Conservation (phyloP, 2,113 vertebrate species). For the Capreolus pygargus region DNA sequence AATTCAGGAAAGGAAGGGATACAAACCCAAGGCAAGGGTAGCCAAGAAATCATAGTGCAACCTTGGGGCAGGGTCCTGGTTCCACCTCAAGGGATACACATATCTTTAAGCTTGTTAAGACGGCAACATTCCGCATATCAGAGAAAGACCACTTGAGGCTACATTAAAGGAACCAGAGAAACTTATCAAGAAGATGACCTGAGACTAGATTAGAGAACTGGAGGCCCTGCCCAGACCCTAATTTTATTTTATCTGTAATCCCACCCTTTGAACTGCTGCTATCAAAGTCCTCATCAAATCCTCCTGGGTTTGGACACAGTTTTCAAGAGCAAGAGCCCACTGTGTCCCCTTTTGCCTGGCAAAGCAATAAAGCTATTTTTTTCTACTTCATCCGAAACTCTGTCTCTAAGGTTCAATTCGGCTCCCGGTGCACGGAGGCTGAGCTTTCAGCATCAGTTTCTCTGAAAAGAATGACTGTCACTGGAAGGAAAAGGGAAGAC, state of each 20-base stretch:
- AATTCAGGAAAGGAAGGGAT: not conserved
- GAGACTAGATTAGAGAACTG: not conserved
- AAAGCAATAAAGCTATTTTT: not conserved
- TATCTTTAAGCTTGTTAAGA: not conserved
- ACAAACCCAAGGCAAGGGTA: not conserved
- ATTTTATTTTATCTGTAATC: not conserved
- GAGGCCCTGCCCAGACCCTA: not conserved
- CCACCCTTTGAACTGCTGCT: not conserved
- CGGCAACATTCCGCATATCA: not conserved
- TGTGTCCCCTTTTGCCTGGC: not conserved
- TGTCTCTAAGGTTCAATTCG: not conserved
- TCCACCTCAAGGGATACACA: not conserved
- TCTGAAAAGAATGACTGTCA: constrained; percentile 57
- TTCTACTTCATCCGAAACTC: not conserved
- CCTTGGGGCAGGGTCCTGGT: not conserved
- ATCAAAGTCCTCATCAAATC: not conserved
- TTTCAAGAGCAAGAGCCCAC: not conserved
- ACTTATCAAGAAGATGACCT: not conserved
- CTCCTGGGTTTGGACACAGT: not conserved
- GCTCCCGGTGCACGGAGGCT: not conserved
- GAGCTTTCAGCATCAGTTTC: not conserved
- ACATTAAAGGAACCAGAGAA: not conserved
- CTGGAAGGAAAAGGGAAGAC: constrained; percentile 73
- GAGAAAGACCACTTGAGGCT: not conserved
- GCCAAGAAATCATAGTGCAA: not conserved